Evolutionary conservation across 2,797 vertebrate genomes (phyloP), one percentile per base, ranked within the genome.

Genomic region (Sebastes glaucus): DNA sequence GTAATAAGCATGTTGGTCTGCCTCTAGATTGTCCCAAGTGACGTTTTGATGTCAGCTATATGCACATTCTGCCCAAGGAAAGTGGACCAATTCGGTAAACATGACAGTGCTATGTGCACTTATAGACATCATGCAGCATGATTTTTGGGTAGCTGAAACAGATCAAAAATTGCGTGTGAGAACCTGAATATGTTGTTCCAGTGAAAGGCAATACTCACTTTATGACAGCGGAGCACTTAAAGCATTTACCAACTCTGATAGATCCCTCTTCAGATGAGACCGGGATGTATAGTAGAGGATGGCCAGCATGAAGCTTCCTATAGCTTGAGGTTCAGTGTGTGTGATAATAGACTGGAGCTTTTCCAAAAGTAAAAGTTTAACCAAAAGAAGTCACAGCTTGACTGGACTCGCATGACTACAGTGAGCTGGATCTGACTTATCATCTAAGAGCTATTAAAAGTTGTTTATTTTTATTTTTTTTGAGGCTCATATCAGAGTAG

Each of bases 381-480:
- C 27, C n/a, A 28, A 35, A 57, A 73, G 49, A 56, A 30, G 35
- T 35, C 60, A 32, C 64, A 81, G 74, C 63, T 80, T 33, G 64
- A 60, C 71, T 75, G 59, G 66, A 66, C 75, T 49, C n/a, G 22
- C 11, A 1, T 70, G 80, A 56, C 56, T 52, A 22, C 78, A 28
- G 27, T 16, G 14, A 77, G 57, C 66, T 2, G 61, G 70, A 63
- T 85, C 74, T 70, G 80, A 78, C 66, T 83, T 63, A 33, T 71
- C 83, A 77, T 81, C 75, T 35, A 8, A 60, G 38, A 73, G 72
- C 72, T 59, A 83, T 86, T 78, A 76, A 80, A 84, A 86, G 83
- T 84, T 81, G 79, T 79, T 88, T 86, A 78, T 88, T 80, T 83
- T 75, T 33, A 63, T 84, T 64, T 84, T 67, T 64, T 73, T 70